These are phyloP conservation scores for Dissostichus mawsoni DNA, from an alignment of 2,113 vertebrate species.

Conservation along the genomic window DNA sequence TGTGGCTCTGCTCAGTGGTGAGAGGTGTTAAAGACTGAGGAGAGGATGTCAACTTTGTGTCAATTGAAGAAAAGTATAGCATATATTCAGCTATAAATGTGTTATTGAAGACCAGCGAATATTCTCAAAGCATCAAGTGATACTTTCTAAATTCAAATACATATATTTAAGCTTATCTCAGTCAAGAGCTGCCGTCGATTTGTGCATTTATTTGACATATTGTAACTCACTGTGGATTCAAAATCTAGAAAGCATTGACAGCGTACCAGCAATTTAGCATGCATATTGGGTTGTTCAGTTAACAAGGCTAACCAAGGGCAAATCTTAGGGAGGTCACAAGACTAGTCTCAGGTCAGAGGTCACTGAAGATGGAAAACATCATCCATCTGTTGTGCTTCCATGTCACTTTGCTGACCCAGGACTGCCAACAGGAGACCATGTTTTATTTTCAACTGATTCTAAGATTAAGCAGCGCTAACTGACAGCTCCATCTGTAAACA, in stretches of 20 bases:
- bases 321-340: slow-evolving; percentile 31
- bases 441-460: slow-evolving; percentile 30
- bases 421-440: slow-evolving; percentile 20
- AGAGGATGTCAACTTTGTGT: slow-evolving; percentile 67
- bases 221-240: slow-evolving; percentile 22
- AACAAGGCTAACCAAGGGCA: slow-evolving; percentile 32
- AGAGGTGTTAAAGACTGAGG: slow-evolving; percentile 43
- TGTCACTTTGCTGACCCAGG: slow-evolving; percentile 30
- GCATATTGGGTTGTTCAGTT: slow-evolving; percentile 19
- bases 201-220: slow-evolving; percentile 26
- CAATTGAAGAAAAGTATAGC: slow-evolving; percentile 38
- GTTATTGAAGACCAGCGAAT: slow-evolving; percentile 22
- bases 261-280: slow-evolving; percentile 26
- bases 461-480: slow-evolving; percentile 33
- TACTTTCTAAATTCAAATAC: slow-evolving; percentile 23
- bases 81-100: slow-evolving; percentile 18
- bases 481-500: slow-evolving; percentile 59
- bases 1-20: slow-evolving; percentile 59
- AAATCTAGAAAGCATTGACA: slow-evolving; percentile 12
- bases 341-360: slow-evolving; percentile 28
- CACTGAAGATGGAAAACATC: slow-evolving; percentile 41
- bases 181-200: slow-evolving; percentile 11
- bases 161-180: neutral
- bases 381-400: slow-evolving; percentile 63
- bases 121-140: slow-evolving; percentile 14